phyloP scores from a whole-genome alignment of 2,797 vertebrate genomes.

The Oceanodroma leucorhoa region DNA sequence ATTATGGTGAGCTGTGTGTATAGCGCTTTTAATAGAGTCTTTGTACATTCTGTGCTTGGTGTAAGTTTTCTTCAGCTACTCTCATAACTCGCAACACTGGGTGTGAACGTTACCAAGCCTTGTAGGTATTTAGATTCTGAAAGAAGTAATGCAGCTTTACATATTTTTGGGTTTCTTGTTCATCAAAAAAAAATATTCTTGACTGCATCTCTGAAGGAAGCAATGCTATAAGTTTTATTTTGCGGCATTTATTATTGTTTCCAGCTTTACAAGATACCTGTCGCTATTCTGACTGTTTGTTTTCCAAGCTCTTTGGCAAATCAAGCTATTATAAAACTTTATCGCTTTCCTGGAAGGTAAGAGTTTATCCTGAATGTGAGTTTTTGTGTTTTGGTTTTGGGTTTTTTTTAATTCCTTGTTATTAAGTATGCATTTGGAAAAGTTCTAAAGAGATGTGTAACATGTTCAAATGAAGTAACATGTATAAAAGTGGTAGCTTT shows the following conservation, averaged over 20 bases:
- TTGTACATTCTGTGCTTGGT: neutral
- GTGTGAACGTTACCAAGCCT: slow-evolving; percentile 37
- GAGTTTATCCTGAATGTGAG: neutral
- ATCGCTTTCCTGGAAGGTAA: neutral
- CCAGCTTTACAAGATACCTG: neutral
- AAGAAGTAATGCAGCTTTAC: slow-evolving; percentile 30
- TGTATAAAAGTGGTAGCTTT: neutral
- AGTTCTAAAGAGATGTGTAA: neutral
- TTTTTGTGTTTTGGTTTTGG: neutral
- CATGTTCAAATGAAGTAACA: neutral
- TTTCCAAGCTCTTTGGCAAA: slow-evolving; percentile 3
- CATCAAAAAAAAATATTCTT: slow-evolving; percentile 26
- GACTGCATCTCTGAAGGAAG: neutral
- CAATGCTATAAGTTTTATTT: slow-evolving; percentile 26
- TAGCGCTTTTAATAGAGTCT: neutral
- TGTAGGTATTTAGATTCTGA: slow-evolving; percentile 49
- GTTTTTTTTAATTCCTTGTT: neutral
- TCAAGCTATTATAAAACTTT: neutral
- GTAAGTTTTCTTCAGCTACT: slow-evolving; percentile 51
- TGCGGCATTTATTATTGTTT: slow-evolving; percentile 16
- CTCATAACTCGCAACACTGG: slow-evolving; percentile 9
- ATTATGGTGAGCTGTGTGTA: neutral
- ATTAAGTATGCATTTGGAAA: neutral
- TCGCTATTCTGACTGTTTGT: neutral
- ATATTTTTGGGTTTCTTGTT: slow-evolving; percentile 24